Conservation (phyloP, 2,888 invertebrate species). For the Pseudoips prasinana region DNA sequence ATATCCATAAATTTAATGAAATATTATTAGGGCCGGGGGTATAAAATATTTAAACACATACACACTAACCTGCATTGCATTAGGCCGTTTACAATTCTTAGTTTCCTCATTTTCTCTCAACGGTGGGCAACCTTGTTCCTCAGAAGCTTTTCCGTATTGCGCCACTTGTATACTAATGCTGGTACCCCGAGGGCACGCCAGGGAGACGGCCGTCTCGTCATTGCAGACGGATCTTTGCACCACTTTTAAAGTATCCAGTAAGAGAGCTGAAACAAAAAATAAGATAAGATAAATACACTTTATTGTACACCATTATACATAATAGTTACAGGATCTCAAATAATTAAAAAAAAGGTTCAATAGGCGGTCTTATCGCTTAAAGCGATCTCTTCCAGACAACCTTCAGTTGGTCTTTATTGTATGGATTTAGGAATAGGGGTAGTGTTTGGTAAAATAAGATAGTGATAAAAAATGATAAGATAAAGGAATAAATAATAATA, state of each 20-base stretch:
- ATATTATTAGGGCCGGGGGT: no score
- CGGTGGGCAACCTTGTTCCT: conserved; percentile 57
- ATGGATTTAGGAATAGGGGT: no score
- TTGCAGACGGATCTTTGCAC: conserved; percentile 95
- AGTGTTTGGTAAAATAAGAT: no score
- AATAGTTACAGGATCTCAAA: no score
- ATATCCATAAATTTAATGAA: no score
- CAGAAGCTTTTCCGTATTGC: conserved; percentile 88
- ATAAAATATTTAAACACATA: no score
- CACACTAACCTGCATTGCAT: conserved; percentile 85
- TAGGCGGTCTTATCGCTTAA: no score
- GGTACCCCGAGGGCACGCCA: conserved; percentile 96
- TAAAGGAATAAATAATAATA: no score
- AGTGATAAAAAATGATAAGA: no score
- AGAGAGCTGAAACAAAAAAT: conserved; percentile 86
- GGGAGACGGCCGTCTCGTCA: conserved; percentile 90
- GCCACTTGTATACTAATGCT: conserved; percentile 94
- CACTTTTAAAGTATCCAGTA: conserved; percentile 93
- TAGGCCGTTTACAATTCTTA: conserved; percentile 73
- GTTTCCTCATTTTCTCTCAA: conserved; percentile 17
- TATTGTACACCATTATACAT: no score
- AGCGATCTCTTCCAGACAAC: no score
- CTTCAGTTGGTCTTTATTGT: no score
- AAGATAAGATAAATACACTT: not conserved
- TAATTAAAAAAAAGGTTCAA: not conserved